phyloP scores from a whole-genome alignment of 2,113 vertebrate genomes.

The Parus major region DNA sequence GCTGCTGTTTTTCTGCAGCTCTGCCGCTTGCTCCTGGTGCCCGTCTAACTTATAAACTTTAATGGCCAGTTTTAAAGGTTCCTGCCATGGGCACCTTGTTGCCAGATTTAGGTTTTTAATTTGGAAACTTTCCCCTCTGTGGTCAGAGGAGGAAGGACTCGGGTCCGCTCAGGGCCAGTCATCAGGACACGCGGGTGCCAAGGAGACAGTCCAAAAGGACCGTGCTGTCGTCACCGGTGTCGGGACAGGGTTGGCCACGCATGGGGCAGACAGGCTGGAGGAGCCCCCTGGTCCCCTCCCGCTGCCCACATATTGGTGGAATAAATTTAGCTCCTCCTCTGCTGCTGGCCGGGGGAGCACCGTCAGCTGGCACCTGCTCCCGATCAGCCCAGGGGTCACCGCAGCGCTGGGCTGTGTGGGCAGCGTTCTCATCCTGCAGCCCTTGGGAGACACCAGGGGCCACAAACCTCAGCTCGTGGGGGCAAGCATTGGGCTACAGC shows the following conservation, averaged over 20 bases:
- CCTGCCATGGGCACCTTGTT: constrained; percentile 80
- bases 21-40: constrained; percentile 63
- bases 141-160: constrained; percentile 77
- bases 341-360: background rate
- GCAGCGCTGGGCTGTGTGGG: rapidly evolving
- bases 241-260: background rate
- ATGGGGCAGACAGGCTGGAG: background rate
- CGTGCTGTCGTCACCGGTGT: constrained; percentile 53
- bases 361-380: constrained; percentile 15
- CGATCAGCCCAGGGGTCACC: rapidly evolving
- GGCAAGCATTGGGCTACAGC: rapidly evolving
- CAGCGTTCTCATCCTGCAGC: background rate
- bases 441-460: rapidly evolving
- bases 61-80: constrained; percentile 83
- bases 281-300: rapidly evolving
- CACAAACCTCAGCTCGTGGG: rapidly evolving
- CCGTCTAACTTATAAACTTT: constrained; percentile 83
- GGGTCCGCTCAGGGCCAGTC: constrained; percentile 66
- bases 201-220: constrained; percentile 64
- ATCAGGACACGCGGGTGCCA: constrained; percentile 73
- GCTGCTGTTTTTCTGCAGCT: constrained; percentile 77
- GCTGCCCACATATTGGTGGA: background rate
- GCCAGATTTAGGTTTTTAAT: constrained; percentile 84
- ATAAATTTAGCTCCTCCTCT: background rate
- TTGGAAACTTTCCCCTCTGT: constrained; percentile 82